These are phyloP conservation scores for Agrotis segetum DNA, from an alignment of 2,888 invertebrate species.

Conservation along the genomic window DNA sequence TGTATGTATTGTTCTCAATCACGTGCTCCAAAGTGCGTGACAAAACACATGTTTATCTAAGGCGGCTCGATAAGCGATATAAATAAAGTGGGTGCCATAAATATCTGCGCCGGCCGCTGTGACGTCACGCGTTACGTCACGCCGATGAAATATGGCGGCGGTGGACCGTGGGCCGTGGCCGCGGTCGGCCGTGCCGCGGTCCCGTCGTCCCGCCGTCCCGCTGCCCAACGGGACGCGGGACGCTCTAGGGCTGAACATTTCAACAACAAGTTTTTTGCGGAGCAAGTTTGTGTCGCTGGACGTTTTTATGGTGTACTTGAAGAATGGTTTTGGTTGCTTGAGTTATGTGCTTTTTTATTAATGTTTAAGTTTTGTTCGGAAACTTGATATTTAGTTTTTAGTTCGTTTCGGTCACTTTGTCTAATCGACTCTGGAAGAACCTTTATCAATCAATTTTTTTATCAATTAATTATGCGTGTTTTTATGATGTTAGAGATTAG, in stretches of 20 bases:
- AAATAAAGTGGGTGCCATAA: slow-evolving; percentile 62
- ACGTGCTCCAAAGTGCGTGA: slow-evolving; percentile 40
- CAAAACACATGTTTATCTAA: slow-evolving; percentile 61
- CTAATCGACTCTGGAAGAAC: neutral
- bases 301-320: slow-evolving; percentile 49
- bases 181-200: slow-evolving; percentile 34
- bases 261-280: slow-evolving; percentile 28
- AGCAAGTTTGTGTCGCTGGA: slow-evolving; percentile 27
- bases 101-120: slow-evolving; percentile 53
- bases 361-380: slow-evolving; percentile 28
- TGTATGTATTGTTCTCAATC: slow-evolving; percentile 14
- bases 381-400: slow-evolving; percentile 11
- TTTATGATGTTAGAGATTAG: no score
- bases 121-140: slow-evolving; percentile 59
- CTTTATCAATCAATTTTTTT: no score
- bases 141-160: slow-evolving; percentile 62
- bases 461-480: no score
- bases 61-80: slow-evolving; percentile 58
- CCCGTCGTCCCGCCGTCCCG: slow-evolving; percentile 18
- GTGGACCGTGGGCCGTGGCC: slow-evolving; percentile 41
- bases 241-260: slow-evolving; percentile 53
- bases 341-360: slow-evolving; percentile 43
- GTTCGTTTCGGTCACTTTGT: no score
- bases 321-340: slow-evolving; percentile 44
- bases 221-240: slow-evolving; percentile 1